Evolutionary conservation across 1,140 invertebrate genomes (phyloP).

Genomic region (Venustaconcha ellipsiformis): DNA sequence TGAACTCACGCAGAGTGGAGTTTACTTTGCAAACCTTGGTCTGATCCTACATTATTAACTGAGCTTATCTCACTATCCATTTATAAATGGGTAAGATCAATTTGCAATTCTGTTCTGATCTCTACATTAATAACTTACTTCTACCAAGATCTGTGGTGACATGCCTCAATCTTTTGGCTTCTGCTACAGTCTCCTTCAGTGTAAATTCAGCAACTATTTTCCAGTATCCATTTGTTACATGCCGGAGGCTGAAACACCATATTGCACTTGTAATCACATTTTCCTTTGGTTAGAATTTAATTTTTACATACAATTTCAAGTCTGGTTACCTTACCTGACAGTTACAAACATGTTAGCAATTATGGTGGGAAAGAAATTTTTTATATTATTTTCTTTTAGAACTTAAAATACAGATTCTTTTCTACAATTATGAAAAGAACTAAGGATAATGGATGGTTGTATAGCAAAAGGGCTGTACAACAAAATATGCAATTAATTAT

Average conservation of each 20-base stretch:
- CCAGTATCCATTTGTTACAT: conserved; percentile 73
- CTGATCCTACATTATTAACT: no score
- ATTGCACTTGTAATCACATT: background rate
- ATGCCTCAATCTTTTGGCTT: conserved; percentile 55
- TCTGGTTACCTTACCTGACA: background rate
- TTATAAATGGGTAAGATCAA: no score
- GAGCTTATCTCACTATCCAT: no score
- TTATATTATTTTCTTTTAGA: background rate
- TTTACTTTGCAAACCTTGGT: no score
- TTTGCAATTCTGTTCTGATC: no score
- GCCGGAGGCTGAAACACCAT: conserved; percentile 43
- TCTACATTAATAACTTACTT: conserved; percentile 37
- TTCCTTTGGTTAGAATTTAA: background rate
- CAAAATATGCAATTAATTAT: no score
- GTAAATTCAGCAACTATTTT: conserved; percentile 73
- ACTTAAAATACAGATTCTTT: background rate
- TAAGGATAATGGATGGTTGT: no score
- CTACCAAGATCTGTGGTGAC: conserved; percentile 62
- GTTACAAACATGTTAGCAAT: background rate
- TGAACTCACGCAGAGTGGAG: no score
- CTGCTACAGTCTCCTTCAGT: conserved; percentile 70
- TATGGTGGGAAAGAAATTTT: background rate
- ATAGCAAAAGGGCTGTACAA: no score
- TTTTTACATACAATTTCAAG: background rate
- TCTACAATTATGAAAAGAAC: background rate